Evolutionary conservation across 1,140 invertebrate species (phyloP), one percentile per base, ranked within the genome.

Genomic region (Mesaphorura yosii): DNA sequence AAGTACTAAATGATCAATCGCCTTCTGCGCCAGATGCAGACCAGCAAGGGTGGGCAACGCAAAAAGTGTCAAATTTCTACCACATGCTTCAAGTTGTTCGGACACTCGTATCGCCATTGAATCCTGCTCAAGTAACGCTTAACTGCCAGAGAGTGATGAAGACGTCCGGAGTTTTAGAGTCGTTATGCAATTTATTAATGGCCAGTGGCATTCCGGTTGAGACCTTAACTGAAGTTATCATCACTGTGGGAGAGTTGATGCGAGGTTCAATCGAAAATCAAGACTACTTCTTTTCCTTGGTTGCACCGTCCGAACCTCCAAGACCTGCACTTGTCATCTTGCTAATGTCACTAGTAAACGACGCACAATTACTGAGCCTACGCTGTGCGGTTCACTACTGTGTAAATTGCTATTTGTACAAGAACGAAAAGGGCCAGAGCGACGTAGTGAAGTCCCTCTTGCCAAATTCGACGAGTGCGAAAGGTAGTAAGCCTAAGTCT

Each of bases 261-360:
- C 75, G 95, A 55, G 93, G 92, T 0, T 86, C 89, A 67, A 74
- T 80, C 27, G 75, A 73, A 10, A 98, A 97, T 72, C 96, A 99
- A 73, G 85, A 93, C 64, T 89, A 86, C 67, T 82, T 98, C 66
- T 81, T 84, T 1, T 80, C 78, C 56, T 86, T 97, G n/a, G 81
- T 87, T 72, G 92, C 93, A 0, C 92, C 91, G 0, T 88, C 86
- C 15, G 85, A 78, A 66, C 91, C 93, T 29, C 88, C 93, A 14
- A 83, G 82, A 44, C 87, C 94, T 1, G 90, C 88, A 1, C 84
- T 98, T 42, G 84, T 98, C 0, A 85, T 98, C 38, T 72, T 99
- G 7, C 69, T 99, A 12, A 92, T 97, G 85, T 96, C 92, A 0
- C 97, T 99, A 91, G 89, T 98, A 2, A 96, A 96, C 70, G 94